Evolutionary conservation across 2,113 vertebrate genomes (phyloP), one percentile per base, ranked within the genome.

Genomic region (Arizona elegans): DNA sequence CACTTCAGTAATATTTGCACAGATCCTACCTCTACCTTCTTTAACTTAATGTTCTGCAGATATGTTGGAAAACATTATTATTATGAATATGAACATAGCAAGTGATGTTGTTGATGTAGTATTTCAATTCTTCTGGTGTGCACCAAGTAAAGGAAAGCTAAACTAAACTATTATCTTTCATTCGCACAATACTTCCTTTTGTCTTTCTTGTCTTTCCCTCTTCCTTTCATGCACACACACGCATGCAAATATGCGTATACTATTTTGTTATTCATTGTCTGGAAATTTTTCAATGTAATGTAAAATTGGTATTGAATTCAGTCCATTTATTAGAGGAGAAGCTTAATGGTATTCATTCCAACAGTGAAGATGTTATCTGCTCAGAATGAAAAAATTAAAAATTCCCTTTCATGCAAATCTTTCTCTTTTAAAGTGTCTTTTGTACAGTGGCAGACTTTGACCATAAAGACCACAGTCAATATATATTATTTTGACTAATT

Each of bases 261-360:
- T 91, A 85, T 93, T 81, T 59, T 62, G 88, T 94, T 75, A 88
- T 92, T 95, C 94, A 96, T 96, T 97, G 97, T 95, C 93, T 95
- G 95, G 95, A 95, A 96, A 1, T 19, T 75, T 70, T 75, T 33
- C n/a, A 94, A 92, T 96, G 89, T 53, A 95, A 94, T 93, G 92
- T 43, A 8, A 95, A 96, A 93, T 97, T 97, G 96, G 93, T 95
- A 94, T 86, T 89, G 88, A 93, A 94, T 97, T 94, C 92, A 93
- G 24, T 54, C 93, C 95, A 95, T 93, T 59, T 70, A 65, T 95
- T 81, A 91, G 93, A 0, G 0, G 87, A 93, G 92, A 93, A 92
- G 91, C 23, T 56, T 43, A 94, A 92, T 95, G 91, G 75, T 58
- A 0, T 95, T 94, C 93, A 94, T 90, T 33, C 93, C 53, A 90